Base-by-base conservation (phyloP, 1,140 invertebrate species). In the Trichonephila inaurata region DNA sequence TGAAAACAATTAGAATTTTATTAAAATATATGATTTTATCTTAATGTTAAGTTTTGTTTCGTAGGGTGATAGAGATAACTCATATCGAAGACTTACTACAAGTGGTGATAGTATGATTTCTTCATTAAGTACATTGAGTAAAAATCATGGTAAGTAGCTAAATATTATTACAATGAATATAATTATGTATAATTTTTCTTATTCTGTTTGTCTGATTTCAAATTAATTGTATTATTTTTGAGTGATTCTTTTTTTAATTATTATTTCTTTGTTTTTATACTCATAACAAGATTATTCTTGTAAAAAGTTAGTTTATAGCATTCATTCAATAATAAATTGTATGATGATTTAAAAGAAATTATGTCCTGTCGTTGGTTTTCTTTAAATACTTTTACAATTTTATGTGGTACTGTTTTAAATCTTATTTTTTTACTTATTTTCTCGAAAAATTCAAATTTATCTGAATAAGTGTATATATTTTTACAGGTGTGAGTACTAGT, bases 61-160 rank as follows among this genome's bases (percentile, higher is more conserved):
- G n/a, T 60, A 85, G 88, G 40, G 89, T 93, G 90, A 94, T 94
- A 58, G 82, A 88, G 61, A 94, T 83, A 69, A 94, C 94, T 94
- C 87, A 94, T 81, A 95, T 94, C 64, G 94, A 69, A 85, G 95
- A 94, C 51, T 88, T 87, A 60, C 93, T 69, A 86, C 94, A 82
- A 77, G 86, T 94, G 94, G 94, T 77, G 81, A 92, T 44, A 87
- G 94, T 85, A 83, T 94, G 92, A 83, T 87, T 89, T 94, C 93
- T 62, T 91, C 89, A 10, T 60, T 94, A 28, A 91, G 93, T 91
- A 88, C 93, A 19, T 81, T 94, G 51, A 91, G 81, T 61, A 94
- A 94, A 88, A 94, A 87, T 81, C 89, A 91, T 58, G 83, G 93
- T 94, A 88, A 77, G 64, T 90, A 24, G 24, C n/a, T 58, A 40